Evolutionary conservation across 2,113 vertebrate species (phyloP).

Genomic region (Neolamprologus fasciatus): DNA sequence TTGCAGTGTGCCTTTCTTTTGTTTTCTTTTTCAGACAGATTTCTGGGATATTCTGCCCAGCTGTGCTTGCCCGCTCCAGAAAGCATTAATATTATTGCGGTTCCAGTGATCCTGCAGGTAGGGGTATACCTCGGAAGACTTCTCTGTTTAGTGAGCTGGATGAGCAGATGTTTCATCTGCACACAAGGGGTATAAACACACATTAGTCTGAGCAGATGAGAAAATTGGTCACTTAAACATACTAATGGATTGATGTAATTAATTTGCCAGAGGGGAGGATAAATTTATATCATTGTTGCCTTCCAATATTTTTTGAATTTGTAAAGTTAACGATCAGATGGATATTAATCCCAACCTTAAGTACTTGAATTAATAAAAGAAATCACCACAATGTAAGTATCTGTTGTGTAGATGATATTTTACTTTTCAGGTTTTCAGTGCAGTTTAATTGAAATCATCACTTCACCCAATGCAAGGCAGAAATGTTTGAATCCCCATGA

Average conservation of each 20-base stretch:
- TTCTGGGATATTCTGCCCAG: neutral
- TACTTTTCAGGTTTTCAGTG: neutral
- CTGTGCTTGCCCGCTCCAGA: neutral
- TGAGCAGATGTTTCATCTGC: slow-evolving; percentile 27
- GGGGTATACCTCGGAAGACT: neutral
- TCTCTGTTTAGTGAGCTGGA: neutral
- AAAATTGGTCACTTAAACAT: slow-evolving; percentile 1
- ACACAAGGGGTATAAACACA: neutral
- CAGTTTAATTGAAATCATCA: neutral
- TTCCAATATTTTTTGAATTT: neutral
- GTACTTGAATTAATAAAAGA: neutral
- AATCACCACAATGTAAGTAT: neutral
- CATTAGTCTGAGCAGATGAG: slow-evolving; percentile 28
- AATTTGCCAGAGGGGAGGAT: slow-evolving; percentile 8
- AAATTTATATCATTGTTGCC: neutral
- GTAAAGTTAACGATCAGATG: neutral
- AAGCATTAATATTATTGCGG: neutral
- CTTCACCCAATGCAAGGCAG: neutral
- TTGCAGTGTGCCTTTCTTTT: neutral
- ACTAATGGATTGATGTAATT: slow-evolving; percentile 26
- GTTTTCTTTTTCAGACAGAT: neutral
- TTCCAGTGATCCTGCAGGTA: neutral
- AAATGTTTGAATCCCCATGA: neutral
- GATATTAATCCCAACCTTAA: neutral
- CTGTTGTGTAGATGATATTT: neutral